Evolutionary conservation across 2,888 invertebrate species (phyloP), one percentile per base, ranked within the genome.

Genomic region (Empis livida): DNA sequence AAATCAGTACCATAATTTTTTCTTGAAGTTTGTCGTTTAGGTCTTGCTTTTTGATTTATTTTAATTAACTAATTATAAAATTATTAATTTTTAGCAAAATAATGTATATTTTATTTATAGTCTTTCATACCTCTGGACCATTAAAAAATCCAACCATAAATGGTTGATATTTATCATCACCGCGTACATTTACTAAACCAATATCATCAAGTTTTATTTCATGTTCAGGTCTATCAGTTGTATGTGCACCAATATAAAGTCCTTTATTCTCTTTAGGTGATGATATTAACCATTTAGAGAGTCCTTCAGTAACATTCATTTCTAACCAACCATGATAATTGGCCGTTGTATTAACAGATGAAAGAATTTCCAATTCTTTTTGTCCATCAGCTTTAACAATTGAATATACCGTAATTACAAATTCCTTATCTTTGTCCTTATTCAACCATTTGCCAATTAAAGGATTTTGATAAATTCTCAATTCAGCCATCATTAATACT

Each of bases 141-240:
- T 84, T 84, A 62, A 89, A 80, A 67, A 90, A 95, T 0, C 87
- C 91, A 10, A 93, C 92, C 77, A 95, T 78, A 65, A 95, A 95
- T 0, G 94, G 91, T 62, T 92, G 90, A 57, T 83, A 84, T 53
- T 88, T 87, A 58, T 86, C 85, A 52, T 80, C 75, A 2, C 83
- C 84, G 52, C 80, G 79, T 6, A 80, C 75, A 55, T 86, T 85
- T 15, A 89, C 79, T 32, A 93, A 67, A 1, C 93, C 93, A 46
- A 91, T 80, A 56, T 89, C 87, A 62, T 88, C 86, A 2, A 91
- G 83, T 58, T 84, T 80, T 11, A 90, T 73, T 65, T 90, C 88
- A 51, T 84, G 83, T 51, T 82, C 86, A 59, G 81, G 82, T 60
- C 78, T 79, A 59, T 80, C 76, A 45, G 78, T 75, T 37, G 82